Evolutionary conservation across 2,797 vertebrate species (phyloP).

Genomic region (Ptychadena robeensis): DNA sequence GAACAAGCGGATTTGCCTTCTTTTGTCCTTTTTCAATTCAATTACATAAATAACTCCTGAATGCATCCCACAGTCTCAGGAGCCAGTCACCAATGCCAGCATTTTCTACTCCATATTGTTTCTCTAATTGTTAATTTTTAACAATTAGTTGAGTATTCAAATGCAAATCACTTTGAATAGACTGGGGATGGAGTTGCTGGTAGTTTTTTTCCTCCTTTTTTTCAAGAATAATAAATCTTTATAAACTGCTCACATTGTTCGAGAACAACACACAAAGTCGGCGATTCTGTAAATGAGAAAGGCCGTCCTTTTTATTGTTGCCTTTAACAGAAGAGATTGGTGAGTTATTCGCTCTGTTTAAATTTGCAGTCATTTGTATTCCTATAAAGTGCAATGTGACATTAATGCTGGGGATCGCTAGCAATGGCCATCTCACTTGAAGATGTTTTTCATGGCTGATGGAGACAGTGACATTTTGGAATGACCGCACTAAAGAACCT

Average conservation of each 20-base stretch:
- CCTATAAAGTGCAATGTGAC: conserved; percentile 46
- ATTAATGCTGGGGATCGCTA: conserved; percentile 30
- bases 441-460: conserved; percentile 40
- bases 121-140: conserved; percentile 83
- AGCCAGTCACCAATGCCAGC: conserved; percentile 72
- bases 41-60: conserved; percentile 80
- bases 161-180: conserved; percentile 79
- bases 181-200: conserved; percentile 66
- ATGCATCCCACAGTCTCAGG: conserved; percentile 75
- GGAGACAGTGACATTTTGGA: conserved; percentile 41
- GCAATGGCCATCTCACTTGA: conserved; percentile 34
- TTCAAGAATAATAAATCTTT: conserved; percentile 60
- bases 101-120: conserved; percentile 79
- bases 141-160: conserved; percentile 82
- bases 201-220: conserved; percentile 19
- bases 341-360: conserved; percentile 47
- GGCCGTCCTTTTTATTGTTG: conserved; percentile 42
- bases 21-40: conserved; percentile 78
- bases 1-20: conserved; percentile 68
- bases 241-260: conserved; percentile 55
- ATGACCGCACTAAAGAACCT: conserved; percentile 38
- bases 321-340: conserved; percentile 36
- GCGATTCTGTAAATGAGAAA: conserved; percentile 50
- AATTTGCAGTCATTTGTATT: conserved; percentile 43
- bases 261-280: conserved; percentile 33